Percentiles rank a stretch among this genome's conserved stretches.
Evolutionary conservation across 2,888 invertebrate genomes (phyloP).

Genomic region (Drosophila dives): DNA sequence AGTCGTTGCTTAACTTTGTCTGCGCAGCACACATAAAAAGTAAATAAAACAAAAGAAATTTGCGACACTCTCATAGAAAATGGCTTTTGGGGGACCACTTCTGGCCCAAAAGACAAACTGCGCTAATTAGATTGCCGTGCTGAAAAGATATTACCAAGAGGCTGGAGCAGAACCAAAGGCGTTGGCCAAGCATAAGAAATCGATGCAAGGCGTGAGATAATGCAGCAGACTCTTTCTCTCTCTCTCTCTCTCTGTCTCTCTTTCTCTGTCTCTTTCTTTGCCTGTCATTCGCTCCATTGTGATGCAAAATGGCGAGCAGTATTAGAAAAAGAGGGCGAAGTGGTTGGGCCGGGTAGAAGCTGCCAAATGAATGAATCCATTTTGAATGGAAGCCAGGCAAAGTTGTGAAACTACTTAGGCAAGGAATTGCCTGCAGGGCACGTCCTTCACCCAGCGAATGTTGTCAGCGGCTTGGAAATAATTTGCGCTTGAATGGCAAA

Average conservation of each 20-base stretch:
- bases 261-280: conserved; percentile 12
- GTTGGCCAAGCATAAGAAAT: conserved; percentile 39
- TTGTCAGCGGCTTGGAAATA: conserved; percentile 61
- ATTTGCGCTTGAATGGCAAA: conserved; percentile 63
- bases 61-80: conserved; percentile 13
- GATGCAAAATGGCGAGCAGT: conserved; percentile 24
- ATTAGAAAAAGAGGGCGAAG: conserved; percentile 7
- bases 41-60: conserved; percentile 26
- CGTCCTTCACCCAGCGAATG: conserved; percentile 46
- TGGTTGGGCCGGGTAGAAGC: conserved; percentile 22
- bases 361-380: conserved; percentile 44
- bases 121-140: conserved; percentile 54
- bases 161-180: conserved; percentile 7
- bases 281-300: conserved; percentile 31
- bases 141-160: conserved; percentile 29
- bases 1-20: conserved; percentile 37
- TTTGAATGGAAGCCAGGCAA: conserved; percentile 20
- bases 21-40: background rate
- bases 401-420: conserved; percentile 36
- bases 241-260: background rate
- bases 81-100: conserved; percentile 24
- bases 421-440: conserved; percentile 16
- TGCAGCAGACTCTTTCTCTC: conserved; percentile 16
- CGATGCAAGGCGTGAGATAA: conserved; percentile 52
- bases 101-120: conserved; percentile 27